A percentile compares a stretch with the other conserved stretches of the same genome.
These are phyloP conservation scores for Celastrina argiolus DNA, from an alignment of 2,888 invertebrate species.

Conservation along the genomic window DNA sequence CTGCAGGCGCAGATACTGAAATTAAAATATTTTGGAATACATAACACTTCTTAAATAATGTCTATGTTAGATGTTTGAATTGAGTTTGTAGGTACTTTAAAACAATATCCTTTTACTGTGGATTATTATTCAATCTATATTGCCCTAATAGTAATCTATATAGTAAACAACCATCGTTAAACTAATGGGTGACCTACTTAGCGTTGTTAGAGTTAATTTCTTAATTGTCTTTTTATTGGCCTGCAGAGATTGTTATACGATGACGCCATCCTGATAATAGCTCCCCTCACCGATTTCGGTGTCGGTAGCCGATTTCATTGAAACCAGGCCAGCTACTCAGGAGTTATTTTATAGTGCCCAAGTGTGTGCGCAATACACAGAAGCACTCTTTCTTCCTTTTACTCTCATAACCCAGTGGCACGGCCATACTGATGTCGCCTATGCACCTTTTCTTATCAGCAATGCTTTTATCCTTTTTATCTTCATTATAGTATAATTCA, in stretches of 20 bases:
- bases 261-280: conserved; percentile 71
- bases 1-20: background rate
- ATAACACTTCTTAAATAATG: background rate
- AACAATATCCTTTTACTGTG: background rate
- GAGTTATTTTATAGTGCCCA: too few relatives aligned
- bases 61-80: background rate
- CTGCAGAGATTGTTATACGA: conserved; percentile 61
- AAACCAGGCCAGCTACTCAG: too few relatives aligned
- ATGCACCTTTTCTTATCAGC: conserved; percentile 2
- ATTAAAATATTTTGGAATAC: background rate
- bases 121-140: background rate
- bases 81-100: background rate
- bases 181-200: conserved; percentile 64
- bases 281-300: too few relatives aligned
- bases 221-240: conserved; percentile 63
- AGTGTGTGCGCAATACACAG: too few relatives aligned
- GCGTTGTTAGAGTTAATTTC: conserved; percentile 67
- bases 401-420: too few relatives aligned
- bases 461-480: background rate
- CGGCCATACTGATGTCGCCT: too few relatives aligned
- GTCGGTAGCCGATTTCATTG: too few relatives aligned
- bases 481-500: too few relatives aligned
- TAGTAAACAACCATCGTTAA: conserved; percentile 48
- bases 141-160: background rate
- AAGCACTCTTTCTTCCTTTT: too few relatives aligned